These are phyloP conservation scores for Melanotaenia maccullochi DNA, from an alignment of 2,797 vertebrate genomes.

Conservation along the genomic window DNA sequence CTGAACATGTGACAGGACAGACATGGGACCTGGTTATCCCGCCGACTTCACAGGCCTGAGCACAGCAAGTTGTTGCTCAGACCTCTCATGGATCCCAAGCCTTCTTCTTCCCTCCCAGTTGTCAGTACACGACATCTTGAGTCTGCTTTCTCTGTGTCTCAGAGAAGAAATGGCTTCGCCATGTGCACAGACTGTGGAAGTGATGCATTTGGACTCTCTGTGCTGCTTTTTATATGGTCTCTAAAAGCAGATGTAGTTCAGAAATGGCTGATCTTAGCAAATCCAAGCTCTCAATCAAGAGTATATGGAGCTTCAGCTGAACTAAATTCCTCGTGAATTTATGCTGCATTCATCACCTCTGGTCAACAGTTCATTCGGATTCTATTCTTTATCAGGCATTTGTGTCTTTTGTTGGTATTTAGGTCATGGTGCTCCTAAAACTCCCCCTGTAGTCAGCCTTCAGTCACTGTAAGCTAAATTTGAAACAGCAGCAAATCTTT, in stretches of 20 bases:
- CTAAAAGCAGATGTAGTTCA: slow-evolving; percentile 41
- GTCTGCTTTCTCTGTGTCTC: slow-evolving; percentile 1
- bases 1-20: slow-evolving; percentile 76
- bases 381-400: background rate
- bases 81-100: slow-evolving; percentile 64
- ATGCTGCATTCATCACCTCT: background rate
- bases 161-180: slow-evolving; percentile 32
- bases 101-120: slow-evolving; percentile 22
- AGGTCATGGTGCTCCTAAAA: slow-evolving; percentile 32
- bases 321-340: slow-evolving; percentile 18
- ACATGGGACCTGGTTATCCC: slow-evolving; percentile 71
- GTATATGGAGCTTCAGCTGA: slow-evolving; percentile 23
- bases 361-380: slow-evolving; percentile 9
- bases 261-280: slow-evolving; percentile 35
- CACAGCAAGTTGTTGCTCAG: slow-evolving; percentile 40
- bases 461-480: slow-evolving; percentile 42
- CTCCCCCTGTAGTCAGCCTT: slow-evolving; percentile 51
- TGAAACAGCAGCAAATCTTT: slow-evolving; percentile 34
- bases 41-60: slow-evolving; percentile 55
- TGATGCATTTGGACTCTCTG: slow-evolving; percentile 36
- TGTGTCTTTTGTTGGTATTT: background rate
- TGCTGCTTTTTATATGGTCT: slow-evolving; percentile 45
- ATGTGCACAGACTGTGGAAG: slow-evolving; percentile 47
- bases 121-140: background rate
- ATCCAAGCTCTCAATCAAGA: slow-evolving; percentile 21